Base-by-base conservation (phyloP, 2,113 vertebrate genomes). In the Butastur rufipennis region DNA sequence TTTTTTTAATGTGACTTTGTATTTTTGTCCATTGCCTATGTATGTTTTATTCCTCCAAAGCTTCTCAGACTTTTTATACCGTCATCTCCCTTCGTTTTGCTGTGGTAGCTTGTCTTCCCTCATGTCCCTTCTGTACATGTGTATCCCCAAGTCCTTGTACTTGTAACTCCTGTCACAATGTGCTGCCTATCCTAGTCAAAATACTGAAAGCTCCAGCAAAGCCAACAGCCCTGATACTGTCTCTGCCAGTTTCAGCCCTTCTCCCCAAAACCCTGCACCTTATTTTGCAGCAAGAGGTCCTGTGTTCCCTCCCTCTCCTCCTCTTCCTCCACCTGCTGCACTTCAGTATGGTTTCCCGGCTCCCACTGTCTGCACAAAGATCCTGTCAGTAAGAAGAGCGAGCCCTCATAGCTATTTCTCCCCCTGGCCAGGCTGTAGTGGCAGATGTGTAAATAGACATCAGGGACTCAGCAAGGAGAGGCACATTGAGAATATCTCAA, bases 61-160 rank as follows among this genome's bases (percentile, higher is more conserved):
- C 68, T 90, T 86, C 58, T 72, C 71, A 50, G 66, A 7, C 38
- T 63, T 65, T 26, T 21, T 55, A 4, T 38, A 13, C 65, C 74
- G 38, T 62, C 42, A 22, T 55, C 29, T 81, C 34, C 71, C 27
- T 85, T 80, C 4, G 2, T 83, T 83, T 83, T 47, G 31, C 75
- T 53, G 9, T 29, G n/a, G 26, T 58, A 55, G 25, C 45, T 79
- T 79, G 48, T 74, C 48, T 80, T 70, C 66, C 40, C 29, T 77
- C 40, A 3, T 0, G 2, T 73, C 31, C 36, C 6, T 45, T 45
- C 19, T 14, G 32, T 10, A 32, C 4, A 1, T 1, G 3, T 36
- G 15, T 70, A 31, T 73, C 34, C 45, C 27, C 15, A 48, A 16
- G 50, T 68, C 75, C 40, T 70, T 42, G 19, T 65, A 10, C 18